These are phyloP conservation scores for Caenorhabditis latens DNA, from an alignment of 1,140 invertebrate genomes.

Conservation along the genomic window DNA sequence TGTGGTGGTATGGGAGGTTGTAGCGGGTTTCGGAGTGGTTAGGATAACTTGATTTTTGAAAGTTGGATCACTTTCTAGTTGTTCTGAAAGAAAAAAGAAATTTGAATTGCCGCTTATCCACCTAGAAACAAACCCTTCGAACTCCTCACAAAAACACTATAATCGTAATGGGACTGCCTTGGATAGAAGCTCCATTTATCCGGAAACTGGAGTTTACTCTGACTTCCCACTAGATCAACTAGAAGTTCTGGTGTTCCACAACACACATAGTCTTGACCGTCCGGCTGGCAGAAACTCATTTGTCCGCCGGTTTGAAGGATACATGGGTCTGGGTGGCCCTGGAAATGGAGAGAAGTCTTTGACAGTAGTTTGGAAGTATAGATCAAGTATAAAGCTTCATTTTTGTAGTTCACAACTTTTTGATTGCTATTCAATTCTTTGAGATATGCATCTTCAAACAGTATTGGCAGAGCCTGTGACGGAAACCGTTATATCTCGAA, in stretches of 20 bases:
- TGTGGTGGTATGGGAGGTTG: neutral
- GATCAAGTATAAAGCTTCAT: too few relatives aligned
- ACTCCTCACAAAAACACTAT: neutral
- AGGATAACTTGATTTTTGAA: conserved; percentile 46
- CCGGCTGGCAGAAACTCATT: conserved; percentile 39
- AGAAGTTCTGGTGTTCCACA: conserved; percentile 25
- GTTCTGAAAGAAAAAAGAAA: conserved; percentile 2
- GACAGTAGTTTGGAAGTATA: neutral
- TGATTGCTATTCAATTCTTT: too few relatives aligned
- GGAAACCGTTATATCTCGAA: too few relatives aligned
- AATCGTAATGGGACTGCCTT: conserved; percentile 25
- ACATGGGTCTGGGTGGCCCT: conserved; percentile 40
- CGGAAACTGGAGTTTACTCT: neutral
- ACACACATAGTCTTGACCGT: conserved; percentile 46
- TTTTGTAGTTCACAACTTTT: too few relatives aligned
- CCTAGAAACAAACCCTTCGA: neutral
- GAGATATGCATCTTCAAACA: too few relatives aligned
- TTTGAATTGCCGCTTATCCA: neutral
- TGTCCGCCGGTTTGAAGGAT: conserved; percentile 30
- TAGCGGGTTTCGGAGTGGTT: neutral
- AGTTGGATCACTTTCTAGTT: conserved; percentile 32
- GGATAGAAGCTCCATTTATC: conserved; percentile 35
- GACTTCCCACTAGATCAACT: neutral
- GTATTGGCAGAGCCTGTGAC: too few relatives aligned
- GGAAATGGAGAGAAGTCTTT: neutral